phyloP scores from a whole-genome alignment of 2,888 invertebrate genomes.

The Parasteatoda lunata region DNA sequence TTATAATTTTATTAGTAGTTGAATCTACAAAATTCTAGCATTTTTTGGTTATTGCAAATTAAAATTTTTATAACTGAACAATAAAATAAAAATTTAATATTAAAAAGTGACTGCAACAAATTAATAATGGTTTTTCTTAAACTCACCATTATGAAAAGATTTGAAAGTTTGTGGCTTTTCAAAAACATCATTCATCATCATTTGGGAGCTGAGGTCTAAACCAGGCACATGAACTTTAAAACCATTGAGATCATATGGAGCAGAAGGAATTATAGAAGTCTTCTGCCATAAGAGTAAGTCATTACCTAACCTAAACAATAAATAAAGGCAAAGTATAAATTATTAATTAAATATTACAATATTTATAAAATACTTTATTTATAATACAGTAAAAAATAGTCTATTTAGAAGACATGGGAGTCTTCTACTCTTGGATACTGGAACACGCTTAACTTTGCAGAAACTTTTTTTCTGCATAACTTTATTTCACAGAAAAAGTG shows the following conservation, averaged over 20 bases:
- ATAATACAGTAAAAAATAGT: too few species aligned
- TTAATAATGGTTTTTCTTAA: constrained; percentile 75
- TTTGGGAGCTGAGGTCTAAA: constrained; percentile 68
- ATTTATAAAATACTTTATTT: not conserved
- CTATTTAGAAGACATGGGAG: too few species aligned
- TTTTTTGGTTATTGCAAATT: too few species aligned
- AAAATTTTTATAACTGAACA: too few species aligned
- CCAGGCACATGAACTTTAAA: constrained; percentile 70
- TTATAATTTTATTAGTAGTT: not conserved
- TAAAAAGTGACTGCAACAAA: not conserved
- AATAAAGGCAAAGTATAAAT: too few species aligned
- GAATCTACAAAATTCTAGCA: not conserved
- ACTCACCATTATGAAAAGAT: constrained; percentile 75
- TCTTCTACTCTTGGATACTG: too few species aligned
- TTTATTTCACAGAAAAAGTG: too few species aligned
- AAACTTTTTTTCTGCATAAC: too few species aligned
- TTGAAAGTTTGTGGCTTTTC: constrained; percentile 39
- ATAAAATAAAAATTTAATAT: not conserved
- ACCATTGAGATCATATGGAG: constrained; percentile 69
- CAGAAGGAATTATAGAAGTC: constrained; percentile 78
- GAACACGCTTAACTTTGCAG: too few species aligned
- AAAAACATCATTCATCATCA: constrained; percentile 47
- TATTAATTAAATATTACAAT: not conserved
- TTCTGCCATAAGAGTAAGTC: constrained; percentile 91
- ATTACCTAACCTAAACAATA: constrained; percentile 80